A percentile compares a stretch with the other conserved stretches of the same genome.
phyloP scores from a whole-genome alignment of 2,113 vertebrate species.

The Sturnus vulgaris region DNA sequence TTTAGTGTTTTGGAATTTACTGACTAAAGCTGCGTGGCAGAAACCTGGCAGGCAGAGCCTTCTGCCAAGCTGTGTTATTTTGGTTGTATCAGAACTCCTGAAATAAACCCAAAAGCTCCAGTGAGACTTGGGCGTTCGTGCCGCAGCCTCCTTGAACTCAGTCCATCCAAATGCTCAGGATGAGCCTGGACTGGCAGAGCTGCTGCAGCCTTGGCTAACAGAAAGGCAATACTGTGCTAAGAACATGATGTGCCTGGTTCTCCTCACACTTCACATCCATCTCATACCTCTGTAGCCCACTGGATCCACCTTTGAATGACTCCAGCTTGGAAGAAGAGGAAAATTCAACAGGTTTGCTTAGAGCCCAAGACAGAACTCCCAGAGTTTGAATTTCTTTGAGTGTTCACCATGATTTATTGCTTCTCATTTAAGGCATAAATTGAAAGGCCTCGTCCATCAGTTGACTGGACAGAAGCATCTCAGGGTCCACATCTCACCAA shows the following conservation, averaged over 20 bases:
- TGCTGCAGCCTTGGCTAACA: neutral
- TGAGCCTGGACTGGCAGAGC: neutral
- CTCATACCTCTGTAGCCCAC: neutral
- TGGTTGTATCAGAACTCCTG: slow-evolving; percentile 35
- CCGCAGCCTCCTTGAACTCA: neutral
- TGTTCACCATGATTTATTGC: neutral
- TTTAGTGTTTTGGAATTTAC: slow-evolving; percentile 57
- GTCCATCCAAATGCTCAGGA: neutral
- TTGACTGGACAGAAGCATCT: accelerated
- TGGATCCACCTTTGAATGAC: neutral
- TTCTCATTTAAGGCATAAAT: neutral
- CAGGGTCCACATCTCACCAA: neutral
- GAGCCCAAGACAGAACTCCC: neutral
- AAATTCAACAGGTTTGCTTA: neutral
- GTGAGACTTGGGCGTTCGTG: neutral
- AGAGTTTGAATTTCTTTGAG: neutral
- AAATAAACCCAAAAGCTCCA: slow-evolving; percentile 47
- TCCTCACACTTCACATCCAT: neutral
- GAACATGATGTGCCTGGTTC: neutral
- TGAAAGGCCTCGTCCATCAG: neutral
- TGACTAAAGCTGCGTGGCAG: slow-evolving; percentile 29
- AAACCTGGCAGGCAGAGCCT: neutral
- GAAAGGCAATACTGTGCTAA: neutral
- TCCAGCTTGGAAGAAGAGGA: neutral
- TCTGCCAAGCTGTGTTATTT: slow-evolving; percentile 54